A percentile compares a stretch with the other conserved stretches of the same genome.
Evolutionary conservation across 2,113 vertebrate genomes (phyloP).

Genomic region (Aspiorhynchus laticeps): DNA sequence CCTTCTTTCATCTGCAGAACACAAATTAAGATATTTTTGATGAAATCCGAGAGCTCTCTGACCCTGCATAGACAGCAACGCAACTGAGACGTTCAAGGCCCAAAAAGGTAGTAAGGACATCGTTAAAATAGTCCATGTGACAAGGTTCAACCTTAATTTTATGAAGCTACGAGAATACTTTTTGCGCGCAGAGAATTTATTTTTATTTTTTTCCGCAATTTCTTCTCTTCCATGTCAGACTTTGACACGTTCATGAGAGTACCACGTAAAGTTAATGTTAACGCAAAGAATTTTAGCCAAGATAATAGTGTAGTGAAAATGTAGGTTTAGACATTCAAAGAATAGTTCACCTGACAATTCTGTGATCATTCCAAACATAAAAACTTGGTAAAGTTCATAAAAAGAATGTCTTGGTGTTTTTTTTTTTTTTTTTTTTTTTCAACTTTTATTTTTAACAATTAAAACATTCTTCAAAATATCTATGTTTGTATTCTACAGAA

Average conservation of each 20-base stretch:
- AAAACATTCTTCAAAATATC: background rate
- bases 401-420: background rate
- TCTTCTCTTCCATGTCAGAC: too few relatives aligned
- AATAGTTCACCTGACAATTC: background rate
- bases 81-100: background rate
- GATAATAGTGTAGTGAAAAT: background rate
- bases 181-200: too few relatives aligned
- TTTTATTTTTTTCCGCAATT: too few relatives aligned
- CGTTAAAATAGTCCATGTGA: too few relatives aligned
- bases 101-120: background rate
- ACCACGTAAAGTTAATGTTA: too few relatives aligned
- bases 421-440: too few relatives aligned
- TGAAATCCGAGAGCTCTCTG: background rate
- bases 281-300: background rate
- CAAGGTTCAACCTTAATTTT: too few relatives aligned
- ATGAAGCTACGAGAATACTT: too few relatives aligned
- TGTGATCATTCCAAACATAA: too few relatives aligned
- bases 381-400: background rate
- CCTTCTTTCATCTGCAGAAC: too few relatives aligned
- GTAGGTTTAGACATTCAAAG: background rate
- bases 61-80: background rate
- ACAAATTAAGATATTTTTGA: too few relatives aligned
- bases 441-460: background rate
- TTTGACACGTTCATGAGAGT: too few relatives aligned
- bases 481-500: background rate